A percentile compares a stretch with the other conserved stretches of the same genome.
Conservation (phyloP, 1,140 invertebrate species). For the Heliconius congener region DNA sequence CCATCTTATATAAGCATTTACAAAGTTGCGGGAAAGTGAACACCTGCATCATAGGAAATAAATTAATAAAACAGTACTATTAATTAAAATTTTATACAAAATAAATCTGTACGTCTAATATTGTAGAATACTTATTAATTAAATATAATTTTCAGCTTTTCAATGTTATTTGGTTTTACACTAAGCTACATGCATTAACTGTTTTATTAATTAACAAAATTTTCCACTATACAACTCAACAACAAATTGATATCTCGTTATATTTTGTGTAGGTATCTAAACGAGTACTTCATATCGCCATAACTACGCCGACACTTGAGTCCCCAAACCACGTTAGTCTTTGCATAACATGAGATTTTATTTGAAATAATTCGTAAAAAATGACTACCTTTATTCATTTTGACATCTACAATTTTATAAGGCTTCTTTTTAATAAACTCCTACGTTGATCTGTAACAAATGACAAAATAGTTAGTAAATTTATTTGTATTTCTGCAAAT, state of each 20-base stretch:
- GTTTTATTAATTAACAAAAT: constrained; percentile 28
- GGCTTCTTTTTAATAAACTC: constrained; percentile 80
- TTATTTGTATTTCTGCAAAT: too few relatives aligned
- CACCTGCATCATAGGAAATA: constrained; percentile 43
- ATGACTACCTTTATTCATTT: constrained; percentile 43
- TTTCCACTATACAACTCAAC: constrained; percentile 25
- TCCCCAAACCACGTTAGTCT: constrained; percentile 65
- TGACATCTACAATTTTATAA: constrained; percentile 70
- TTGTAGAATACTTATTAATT: constrained; percentile 18
- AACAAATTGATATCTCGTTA: constrained; percentile 31
- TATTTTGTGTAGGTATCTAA: background rate
- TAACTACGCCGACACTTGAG: constrained; percentile 61
- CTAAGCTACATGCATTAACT: background rate
- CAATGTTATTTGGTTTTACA: constrained; percentile 6
- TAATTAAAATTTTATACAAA: constrained; percentile 20
- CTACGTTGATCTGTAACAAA: constrained; percentile 76
- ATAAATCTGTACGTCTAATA: constrained; percentile 9
- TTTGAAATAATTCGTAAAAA: constrained; percentile 58
- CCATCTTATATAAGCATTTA: constrained; percentile 67
- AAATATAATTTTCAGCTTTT: constrained; percentile 1
- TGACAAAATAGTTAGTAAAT: background rate
- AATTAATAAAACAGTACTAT: constrained; percentile 19
- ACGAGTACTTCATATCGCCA: constrained; percentile 31
- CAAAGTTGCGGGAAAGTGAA: constrained; percentile 58
- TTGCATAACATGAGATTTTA: constrained; percentile 44